Evolutionary conservation across 2,113 vertebrate species (phyloP).

Genomic region (Ceyx melanurus): DNA sequence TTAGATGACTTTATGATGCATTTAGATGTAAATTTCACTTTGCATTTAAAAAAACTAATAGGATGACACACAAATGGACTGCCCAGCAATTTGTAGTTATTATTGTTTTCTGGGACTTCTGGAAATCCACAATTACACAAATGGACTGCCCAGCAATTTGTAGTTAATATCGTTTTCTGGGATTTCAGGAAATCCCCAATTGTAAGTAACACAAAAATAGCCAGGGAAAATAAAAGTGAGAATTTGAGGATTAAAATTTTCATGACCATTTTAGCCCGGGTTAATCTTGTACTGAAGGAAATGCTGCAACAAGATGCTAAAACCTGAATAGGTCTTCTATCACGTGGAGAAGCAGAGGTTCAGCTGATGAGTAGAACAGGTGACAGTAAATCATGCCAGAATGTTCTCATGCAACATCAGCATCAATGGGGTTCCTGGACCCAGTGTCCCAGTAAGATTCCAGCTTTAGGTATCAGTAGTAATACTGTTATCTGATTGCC

Average conservation of each 20-base stretch:
- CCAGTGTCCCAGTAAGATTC: background rate
- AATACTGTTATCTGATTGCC: background rate
- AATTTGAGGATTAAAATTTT: background rate
- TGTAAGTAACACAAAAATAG: background rate
- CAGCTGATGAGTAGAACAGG: background rate
- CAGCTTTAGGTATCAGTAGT: background rate
- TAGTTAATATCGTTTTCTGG: background rate
- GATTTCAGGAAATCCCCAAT: background rate
- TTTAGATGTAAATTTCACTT: background rate
- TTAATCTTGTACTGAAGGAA: background rate
- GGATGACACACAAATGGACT: background rate
- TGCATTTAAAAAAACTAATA: background rate
- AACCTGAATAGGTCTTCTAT: background rate
- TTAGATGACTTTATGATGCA: background rate
- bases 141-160: background rate
- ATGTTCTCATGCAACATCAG: background rate
- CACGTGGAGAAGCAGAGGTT: background rate
- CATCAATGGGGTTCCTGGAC: background rate
- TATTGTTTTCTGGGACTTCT: background rate
- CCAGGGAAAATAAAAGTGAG: background rate
- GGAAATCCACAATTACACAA: background rate
- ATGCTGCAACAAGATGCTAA: background rate
- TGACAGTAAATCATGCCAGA: background rate
- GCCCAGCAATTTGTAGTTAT: background rate
- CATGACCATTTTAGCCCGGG: background rate